These are phyloP conservation scores for Lophura swinhoii DNA, from an alignment of 2,797 vertebrate species.

Conservation along the genomic window DNA sequence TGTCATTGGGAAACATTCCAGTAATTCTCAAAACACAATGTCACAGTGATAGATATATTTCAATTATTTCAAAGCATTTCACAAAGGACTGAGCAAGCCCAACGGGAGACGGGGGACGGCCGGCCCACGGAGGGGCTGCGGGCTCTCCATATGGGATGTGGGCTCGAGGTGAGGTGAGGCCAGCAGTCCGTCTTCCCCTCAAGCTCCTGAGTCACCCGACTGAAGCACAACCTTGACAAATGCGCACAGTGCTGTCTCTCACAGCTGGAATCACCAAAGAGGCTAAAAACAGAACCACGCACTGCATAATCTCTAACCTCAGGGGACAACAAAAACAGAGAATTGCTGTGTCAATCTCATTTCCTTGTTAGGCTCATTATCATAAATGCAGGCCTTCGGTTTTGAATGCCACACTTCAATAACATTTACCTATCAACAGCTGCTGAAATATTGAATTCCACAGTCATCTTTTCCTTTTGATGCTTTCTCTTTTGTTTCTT, in stretches of 20 bases:
- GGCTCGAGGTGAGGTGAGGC: constrained; percentile 34
- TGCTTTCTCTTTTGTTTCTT: constrained; percentile 77
- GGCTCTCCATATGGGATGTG: neutral
- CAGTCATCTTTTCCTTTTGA: constrained; percentile 80
- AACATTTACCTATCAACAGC: constrained; percentile 71
- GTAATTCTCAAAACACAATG: constrained; percentile 60
- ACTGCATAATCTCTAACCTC: constrained; percentile 82
- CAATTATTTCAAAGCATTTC: constrained; percentile 55
- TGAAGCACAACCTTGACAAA: constrained; percentile 77
- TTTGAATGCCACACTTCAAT: constrained; percentile 76
- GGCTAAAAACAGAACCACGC: constrained; percentile 81
- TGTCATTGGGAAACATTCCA: constrained; percentile 62
- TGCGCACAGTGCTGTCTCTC: constrained; percentile 77
- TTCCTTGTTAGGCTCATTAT: constrained; percentile 80
- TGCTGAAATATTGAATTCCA: constrained; percentile 78
- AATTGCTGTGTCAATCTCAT: constrained; percentile 81
- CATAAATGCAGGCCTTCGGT: constrained; percentile 74
- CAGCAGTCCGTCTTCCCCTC: constrained; percentile 35
- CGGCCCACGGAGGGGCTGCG: neutral
- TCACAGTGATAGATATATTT: constrained; percentile 49
- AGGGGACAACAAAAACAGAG: constrained; percentile 77
- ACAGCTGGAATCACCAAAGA: constrained; percentile 79
- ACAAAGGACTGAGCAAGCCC: constrained; percentile 29
- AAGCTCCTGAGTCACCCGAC: constrained; percentile 66
- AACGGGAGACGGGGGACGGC: neutral